These are phyloP conservation scores for Thumatha senex DNA, from an alignment of 2,888 invertebrate species.

Conservation along the genomic window DNA sequence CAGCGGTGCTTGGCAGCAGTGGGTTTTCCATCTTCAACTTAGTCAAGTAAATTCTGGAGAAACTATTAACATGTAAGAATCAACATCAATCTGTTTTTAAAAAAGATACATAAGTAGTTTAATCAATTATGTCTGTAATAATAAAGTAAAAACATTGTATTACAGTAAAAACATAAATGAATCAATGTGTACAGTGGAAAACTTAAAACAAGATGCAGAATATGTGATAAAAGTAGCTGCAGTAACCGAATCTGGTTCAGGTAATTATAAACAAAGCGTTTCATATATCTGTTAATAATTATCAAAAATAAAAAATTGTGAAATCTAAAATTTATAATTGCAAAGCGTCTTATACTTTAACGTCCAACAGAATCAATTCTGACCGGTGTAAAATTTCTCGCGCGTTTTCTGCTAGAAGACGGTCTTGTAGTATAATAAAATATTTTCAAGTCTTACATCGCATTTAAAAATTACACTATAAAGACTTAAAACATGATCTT, in stretches of 20 bases:
- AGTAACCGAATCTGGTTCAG: slow-evolving; percentile 87
- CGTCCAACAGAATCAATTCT: too few species aligned
- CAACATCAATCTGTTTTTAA: background rate
- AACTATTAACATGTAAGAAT: slow-evolving; percentile 61
- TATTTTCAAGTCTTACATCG: too few species aligned
- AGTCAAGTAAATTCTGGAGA: slow-evolving; percentile 74
- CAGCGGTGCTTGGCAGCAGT: slow-evolving; percentile 86
- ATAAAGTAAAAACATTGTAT: background rate
- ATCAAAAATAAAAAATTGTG: background rate
- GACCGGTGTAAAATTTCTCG: too few species aligned
- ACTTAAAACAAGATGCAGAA: slow-evolving; percentile 88
- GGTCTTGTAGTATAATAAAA: too few species aligned
- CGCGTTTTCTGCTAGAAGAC: too few species aligned
- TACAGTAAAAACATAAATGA: slow-evolving; percentile 79
- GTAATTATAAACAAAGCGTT: slow-evolving; percentile 36
- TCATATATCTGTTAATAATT: background rate
- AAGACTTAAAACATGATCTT: too few species aligned
- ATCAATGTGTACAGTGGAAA: slow-evolving; percentile 85
- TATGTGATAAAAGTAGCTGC: slow-evolving; percentile 92
- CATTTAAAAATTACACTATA: too few species aligned
- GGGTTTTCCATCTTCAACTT: slow-evolving; percentile 91
- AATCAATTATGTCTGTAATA: background rate
- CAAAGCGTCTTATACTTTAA: too few species aligned
- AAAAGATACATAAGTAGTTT: background rate
- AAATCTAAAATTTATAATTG: background rate